phyloP scores from a whole-genome alignment of 1,140 invertebrate genomes.

The Ylistrum balloti region DNA sequence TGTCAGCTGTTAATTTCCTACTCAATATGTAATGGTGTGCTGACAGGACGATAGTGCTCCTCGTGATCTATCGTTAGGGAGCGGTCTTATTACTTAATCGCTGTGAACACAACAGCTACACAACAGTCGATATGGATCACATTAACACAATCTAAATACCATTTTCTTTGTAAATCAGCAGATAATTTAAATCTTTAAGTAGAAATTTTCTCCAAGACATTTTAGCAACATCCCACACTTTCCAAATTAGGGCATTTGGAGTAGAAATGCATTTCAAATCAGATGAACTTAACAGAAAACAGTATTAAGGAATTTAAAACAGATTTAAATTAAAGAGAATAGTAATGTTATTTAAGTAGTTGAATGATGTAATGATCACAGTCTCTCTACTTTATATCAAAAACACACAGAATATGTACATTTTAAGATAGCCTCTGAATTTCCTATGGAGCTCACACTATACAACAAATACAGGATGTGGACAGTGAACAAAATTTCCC shows the following conservation, averaged over 20 bases:
- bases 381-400: not conserved
- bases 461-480: no score
- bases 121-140: not conserved
- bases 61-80: not conserved
- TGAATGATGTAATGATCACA: not conserved
- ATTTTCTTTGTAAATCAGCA: not conserved
- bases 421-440: no score
- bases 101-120: not conserved
- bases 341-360: not conserved
- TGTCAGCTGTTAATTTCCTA: not conserved
- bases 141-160: not conserved
- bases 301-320: not conserved
- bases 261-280: not conserved
- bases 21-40: not conserved
- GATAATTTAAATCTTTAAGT: not conserved
- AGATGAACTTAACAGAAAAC: not conserved
- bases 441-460: no score
- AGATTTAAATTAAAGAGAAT: not conserved
- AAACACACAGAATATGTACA: not conserved
- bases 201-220: not conserved
- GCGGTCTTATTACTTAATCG: not conserved
- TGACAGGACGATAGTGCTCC: not conserved
- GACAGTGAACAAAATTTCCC: no score
- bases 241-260: not conserved
- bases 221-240: not conserved